phyloP scores from a whole-genome alignment of 2,113 vertebrate species.

The Sinocyclocheilus anshuiensis region DNA sequence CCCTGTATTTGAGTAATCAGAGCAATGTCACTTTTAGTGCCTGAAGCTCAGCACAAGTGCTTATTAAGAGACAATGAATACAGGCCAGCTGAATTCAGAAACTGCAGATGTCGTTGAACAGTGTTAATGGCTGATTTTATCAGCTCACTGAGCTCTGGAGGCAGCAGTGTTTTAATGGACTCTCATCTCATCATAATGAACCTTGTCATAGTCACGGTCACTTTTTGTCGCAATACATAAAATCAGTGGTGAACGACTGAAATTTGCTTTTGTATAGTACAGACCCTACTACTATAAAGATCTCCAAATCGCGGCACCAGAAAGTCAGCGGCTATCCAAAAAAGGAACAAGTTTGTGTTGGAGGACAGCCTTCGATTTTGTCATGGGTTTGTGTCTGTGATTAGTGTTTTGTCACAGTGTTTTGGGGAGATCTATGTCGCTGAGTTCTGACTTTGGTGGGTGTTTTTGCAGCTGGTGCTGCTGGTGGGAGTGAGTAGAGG shows the following conservation, averaged over 20 bases:
- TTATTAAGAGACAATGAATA: conserved; percentile 27
- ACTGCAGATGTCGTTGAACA: neutral
- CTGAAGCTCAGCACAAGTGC: conserved; percentile 14
- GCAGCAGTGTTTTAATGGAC: neutral
- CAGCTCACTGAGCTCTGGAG: neutral
- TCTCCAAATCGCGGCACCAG: neutral
- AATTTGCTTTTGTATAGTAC: neutral
- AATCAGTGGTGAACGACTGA: neutral
- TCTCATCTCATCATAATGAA: conserved; percentile 1
- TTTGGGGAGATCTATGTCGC: neutral
- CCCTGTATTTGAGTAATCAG: conserved; percentile 6
- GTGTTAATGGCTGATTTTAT: conserved; percentile 31
- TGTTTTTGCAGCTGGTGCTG: conserved; percentile 41
- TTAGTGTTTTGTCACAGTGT: conserved; percentile 5
- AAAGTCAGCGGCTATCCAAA: neutral
- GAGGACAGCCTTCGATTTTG: neutral
- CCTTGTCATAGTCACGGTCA: neutral
- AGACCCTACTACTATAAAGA: neutral
- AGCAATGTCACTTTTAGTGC: conserved; percentile 7
- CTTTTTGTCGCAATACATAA: neutral
- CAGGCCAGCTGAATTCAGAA: neutral
- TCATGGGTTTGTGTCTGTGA: neutral
- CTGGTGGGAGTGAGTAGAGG: conserved; percentile 16
- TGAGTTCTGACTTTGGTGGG: conserved; percentile 4
- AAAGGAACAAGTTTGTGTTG: neutral